Evolutionary conservation across 2,113 vertebrate species (phyloP), one percentile per base, ranked within the genome.

Genomic region (Malurus alboscapulatus): DNA sequence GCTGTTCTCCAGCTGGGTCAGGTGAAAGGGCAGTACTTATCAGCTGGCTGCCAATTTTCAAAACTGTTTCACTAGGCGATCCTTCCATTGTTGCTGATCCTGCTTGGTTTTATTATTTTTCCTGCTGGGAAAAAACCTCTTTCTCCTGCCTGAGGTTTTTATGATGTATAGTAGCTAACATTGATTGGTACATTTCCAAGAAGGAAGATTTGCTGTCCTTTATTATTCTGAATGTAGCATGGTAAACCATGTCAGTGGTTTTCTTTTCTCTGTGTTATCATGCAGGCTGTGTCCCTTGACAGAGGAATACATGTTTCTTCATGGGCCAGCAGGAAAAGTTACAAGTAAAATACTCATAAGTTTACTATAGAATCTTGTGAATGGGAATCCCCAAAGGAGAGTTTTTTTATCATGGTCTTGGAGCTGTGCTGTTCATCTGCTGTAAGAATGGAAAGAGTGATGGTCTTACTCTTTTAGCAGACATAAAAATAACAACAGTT

Each of bases 21-120:
- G 89, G 73, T 76, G 89, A 95, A 93, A 94, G 42, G 30, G 7
- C 50, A 83, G 18, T 53, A 51, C 34, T 68, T 78, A 72, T 15
- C 82, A 94, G 40, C 80, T 92, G 83, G 66, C 90, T 95, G 91
- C 53, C 88, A 87, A 69, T 96, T 96, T 92, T 93, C 79, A 72
- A 82, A 69, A 44, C 25, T 81, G 34, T 96, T 97, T 93, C 92
- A 95, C 14, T 62, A 88, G 75, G 30, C 94, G 93, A 96, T 78
- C 55, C 97, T 79, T 87, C 85, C 30, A 17, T 91, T 84, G 58
- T 26, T 93, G 77, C 69, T 75, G 26, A 42, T 87, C 34, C 44
- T 71, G 72, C 69, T 92, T 90, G 59, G 40, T 96, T 96, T 72
- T 68, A 62, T 84, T 90, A 29, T 73, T 90, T 66, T 90, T 77